Evolutionary conservation across 2,113 vertebrate genomes (phyloP), one percentile per base, ranked within the genome.

Genomic region (Penelope pileata): DNA sequence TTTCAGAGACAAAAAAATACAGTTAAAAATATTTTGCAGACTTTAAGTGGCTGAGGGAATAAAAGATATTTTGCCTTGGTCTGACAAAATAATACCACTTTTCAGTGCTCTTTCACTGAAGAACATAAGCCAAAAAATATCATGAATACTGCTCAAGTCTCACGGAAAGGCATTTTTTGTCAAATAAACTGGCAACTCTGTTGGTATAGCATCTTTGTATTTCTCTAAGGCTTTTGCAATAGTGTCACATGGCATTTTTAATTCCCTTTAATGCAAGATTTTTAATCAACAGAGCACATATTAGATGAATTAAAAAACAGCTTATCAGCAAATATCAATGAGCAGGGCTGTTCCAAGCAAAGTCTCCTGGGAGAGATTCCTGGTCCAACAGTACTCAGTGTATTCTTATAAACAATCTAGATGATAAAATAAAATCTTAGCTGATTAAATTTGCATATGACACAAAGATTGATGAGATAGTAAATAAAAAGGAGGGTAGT

Each of bases 361-460:
- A 6, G 58, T 82, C 92, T 87, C 83, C 26, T 84, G 86, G 73
- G 88, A 92, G 64, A 75, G 5, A 63, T 56, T 92, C 23, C 50
- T 43, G 21, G 23, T 82, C 69, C 86, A 91, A 68, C 34, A 64
- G 23, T 75, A 88, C 81, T 91, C 83, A 70, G 12, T 81, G 51
- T 36, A 60, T 88, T 93, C 88, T 93, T 92, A 89, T 29, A 90
- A 94, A 86, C 77, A 92, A 93, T 94, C 77, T 92, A 93, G 77
- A 68, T 79, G 88, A 94, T 96, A 83, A 94, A 95, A 91, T 91
- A 86, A 91, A 95, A 96, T 86, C 73, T 95, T 91, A 84, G 87
- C 66, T 96, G 96, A 96, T 96, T 95, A 96, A 92, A 96, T 96
- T 94, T 96, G 83, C 94, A 96, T 94, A 91, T 89, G 86, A 94